Conservation (phyloP, 2,113 vertebrate species). For the Phainopepla nitens region DNA sequence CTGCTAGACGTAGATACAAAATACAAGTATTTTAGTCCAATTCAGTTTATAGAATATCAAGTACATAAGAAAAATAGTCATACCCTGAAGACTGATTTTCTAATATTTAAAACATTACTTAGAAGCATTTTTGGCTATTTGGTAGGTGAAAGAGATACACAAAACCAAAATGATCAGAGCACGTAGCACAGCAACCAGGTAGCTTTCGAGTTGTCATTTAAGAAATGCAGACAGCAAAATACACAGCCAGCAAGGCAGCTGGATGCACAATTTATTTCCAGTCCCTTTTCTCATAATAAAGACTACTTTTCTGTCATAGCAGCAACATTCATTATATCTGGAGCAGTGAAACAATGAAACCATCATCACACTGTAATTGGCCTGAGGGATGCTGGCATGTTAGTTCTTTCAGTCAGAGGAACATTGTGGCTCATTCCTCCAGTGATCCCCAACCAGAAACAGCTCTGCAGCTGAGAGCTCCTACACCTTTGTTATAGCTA, state of each 20-base stretch:
- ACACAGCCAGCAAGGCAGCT: neutral
- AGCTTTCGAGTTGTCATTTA: neutral
- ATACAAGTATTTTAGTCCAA: neutral
- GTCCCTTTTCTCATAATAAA: neutral
- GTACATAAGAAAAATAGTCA: neutral
- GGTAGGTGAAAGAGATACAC: neutral
- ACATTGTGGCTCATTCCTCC: neutral
- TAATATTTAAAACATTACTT: neutral
- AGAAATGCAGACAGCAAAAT: neutral
- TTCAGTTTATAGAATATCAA: neutral
- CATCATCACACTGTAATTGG: neutral
- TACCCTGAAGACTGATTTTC: neutral
- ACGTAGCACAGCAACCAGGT: neutral
- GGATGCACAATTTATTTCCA: neutral
- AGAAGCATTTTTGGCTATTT: neutral
- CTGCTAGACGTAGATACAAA: neutral
- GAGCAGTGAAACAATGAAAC: constrained; percentile 14
- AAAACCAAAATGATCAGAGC: neutral
- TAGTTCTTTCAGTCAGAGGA: neutral
- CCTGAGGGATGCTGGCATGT: neutral
- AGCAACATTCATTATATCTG: neutral
- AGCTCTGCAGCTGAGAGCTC: neutral
- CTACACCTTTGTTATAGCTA: neutral
- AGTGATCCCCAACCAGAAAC: neutral
- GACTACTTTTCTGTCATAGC: neutral